A percentile compares a stretch with the other conserved stretches of the same genome.
Evolutionary conservation across 2,888 invertebrate genomes (phyloP).

Genomic region (Philaethria dido): DNA sequence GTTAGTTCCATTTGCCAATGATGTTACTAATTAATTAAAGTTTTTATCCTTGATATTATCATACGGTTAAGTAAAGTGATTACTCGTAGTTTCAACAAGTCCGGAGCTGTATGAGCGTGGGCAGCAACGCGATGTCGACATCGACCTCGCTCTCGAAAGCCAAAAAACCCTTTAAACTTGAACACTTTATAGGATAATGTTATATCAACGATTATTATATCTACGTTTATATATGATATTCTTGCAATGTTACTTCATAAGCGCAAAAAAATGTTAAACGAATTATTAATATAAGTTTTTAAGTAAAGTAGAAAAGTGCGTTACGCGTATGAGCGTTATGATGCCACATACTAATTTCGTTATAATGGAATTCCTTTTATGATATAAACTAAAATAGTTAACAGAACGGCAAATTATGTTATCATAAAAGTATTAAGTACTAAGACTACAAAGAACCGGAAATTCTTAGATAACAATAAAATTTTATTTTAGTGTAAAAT

Average conservation of each 20-base stretch:
- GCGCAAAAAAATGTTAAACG: neutral
- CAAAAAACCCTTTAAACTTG: constrained; percentile 10
- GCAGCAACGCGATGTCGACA: constrained; percentile 15
- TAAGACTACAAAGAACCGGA: neutral
- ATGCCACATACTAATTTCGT: neutral
- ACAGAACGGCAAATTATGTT: neutral
- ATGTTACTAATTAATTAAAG: constrained; percentile 13
- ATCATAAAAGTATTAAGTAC: neutral
- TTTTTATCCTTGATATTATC: constrained; percentile 5
- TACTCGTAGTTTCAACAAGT: constrained; percentile 11
- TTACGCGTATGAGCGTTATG: neutral
- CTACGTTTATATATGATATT: neutral
- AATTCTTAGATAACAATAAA: neutral
- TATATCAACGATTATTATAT: constrained; percentile 3
- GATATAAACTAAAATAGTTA: neutral
- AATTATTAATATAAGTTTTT: neutral
- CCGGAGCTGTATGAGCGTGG: neutral
- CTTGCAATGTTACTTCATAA: neutral
- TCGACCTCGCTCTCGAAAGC: constrained; percentile 17
- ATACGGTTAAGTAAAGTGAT: constrained; percentile 1
- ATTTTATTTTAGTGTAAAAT: neutral
- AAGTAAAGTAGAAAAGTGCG: neutral
- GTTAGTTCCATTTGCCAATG: neutral
- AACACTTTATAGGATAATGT: constrained; percentile 1
- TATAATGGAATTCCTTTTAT: neutral